Conservation (phyloP, 2,113 vertebrate species). For the Mellivora capensis region DNA sequence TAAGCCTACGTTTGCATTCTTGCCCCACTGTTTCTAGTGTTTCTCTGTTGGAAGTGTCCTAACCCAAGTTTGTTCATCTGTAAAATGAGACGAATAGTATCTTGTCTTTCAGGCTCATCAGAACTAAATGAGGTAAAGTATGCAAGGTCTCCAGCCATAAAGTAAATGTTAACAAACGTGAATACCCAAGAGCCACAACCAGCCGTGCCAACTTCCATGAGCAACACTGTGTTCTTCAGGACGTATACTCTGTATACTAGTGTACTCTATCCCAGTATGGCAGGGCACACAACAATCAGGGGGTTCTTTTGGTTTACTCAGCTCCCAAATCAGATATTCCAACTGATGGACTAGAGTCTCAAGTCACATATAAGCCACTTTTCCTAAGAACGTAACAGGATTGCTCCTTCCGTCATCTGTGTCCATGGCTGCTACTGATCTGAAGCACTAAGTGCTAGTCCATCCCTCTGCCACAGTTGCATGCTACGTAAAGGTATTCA, state of each 20-base stretch:
- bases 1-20: no score
- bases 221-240: neutral
- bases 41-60: neutral
- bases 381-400: neutral
- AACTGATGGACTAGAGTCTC: neutral
- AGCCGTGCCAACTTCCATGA: neutral
- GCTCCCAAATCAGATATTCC: neutral
- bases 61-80: neutral
- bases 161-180: neutral
- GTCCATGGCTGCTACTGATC: neutral
- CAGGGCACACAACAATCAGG: neutral
- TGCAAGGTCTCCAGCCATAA: no score
- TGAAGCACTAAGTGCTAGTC: neutral
- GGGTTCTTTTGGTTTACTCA: neutral
- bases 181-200: neutral
- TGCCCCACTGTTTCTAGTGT: neutral
- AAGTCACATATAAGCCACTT: neutral
- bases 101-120: neutral
- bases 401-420: neutral
- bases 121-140: neutral
- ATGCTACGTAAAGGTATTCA: neutral
- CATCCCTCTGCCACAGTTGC: neutral
- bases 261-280: no score
- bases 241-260: fast-evolving
- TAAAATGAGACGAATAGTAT: neutral